A percentile compares a stretch with the other conserved stretches of the same genome.
phyloP scores from a whole-genome alignment of 2,113 vertebrate species.

The Pyxicephalus adspersus region DNA sequence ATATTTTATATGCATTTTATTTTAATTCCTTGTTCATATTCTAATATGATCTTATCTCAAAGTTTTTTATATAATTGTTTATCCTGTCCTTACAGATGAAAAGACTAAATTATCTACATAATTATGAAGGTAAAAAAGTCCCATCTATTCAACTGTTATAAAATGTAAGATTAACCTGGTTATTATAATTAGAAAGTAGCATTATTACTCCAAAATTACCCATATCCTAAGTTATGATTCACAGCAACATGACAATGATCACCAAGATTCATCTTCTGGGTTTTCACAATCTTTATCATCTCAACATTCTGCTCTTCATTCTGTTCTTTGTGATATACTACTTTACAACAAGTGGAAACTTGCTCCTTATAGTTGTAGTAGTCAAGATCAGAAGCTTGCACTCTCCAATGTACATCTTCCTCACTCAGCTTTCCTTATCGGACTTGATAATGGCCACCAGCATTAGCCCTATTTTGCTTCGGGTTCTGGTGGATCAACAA shows the following conservation, averaged over 20 bases:
- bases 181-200: too few relatives aligned
- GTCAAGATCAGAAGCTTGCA: neutral
- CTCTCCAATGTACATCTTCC: conserved; percentile 10
- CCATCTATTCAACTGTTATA: too few relatives aligned
- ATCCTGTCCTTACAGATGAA: too few relatives aligned
- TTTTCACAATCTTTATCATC: neutral
- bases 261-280: conserved; percentile 13
- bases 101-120: too few relatives aligned
- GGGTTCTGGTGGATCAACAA: neutral
- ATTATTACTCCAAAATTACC: too few relatives aligned
- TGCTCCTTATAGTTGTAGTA: neutral
- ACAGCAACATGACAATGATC: neutral
- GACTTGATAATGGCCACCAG: neutral
- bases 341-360: conserved; percentile 1
- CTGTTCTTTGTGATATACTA: neutral
- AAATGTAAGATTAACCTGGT: too few relatives aligned
- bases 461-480: neutral
- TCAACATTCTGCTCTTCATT: neutral
- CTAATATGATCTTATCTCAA: too few relatives aligned
- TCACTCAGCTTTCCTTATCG: conserved; percentile 1
- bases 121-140: too few relatives aligned
- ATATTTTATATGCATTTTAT: too few relatives aligned
- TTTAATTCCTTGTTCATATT: too few relatives aligned
- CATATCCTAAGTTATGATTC: too few relatives aligned
- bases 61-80: too few relatives aligned